Conservation (phyloP, 2,888 invertebrate genomes). For the Nymphalis c-album region DNA sequence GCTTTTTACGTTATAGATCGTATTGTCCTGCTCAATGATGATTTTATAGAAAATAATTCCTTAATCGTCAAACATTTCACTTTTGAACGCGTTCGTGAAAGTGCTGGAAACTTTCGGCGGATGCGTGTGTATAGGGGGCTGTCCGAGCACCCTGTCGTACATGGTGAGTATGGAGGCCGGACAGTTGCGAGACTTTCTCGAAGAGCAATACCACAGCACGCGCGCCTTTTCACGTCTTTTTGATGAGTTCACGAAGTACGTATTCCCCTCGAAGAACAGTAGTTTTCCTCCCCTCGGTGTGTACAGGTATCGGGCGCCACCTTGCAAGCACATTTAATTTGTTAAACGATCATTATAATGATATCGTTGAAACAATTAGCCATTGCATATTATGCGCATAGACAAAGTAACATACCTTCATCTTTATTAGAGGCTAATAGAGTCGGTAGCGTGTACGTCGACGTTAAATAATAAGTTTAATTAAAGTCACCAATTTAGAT, state of each 20-base stretch:
- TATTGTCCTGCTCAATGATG: background rate
- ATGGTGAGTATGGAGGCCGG: conserved; percentile 58
- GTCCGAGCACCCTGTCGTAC: conserved; percentile 55
- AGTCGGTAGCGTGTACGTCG: background rate
- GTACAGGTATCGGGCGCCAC: conserved; percentile 55
- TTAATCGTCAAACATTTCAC: conserved; percentile 23
- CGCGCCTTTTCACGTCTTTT: conserved; percentile 53
- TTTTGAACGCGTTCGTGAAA: conserved; percentile 38
- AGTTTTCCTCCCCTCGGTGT: conserved; percentile 58
- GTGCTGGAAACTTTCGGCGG: conserved; percentile 55
- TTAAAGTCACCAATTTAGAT: background rate
- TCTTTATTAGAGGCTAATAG: background rate
- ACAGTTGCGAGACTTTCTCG: conserved; percentile 60
- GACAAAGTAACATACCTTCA: conserved; percentile 27
- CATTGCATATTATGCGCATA: conserved; percentile 3
- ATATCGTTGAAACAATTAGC: background rate
- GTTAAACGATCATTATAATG: conserved; percentile 34
- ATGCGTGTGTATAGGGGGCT: conserved; percentile 58
- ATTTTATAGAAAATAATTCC: background rate
- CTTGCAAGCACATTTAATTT: conserved; percentile 44
- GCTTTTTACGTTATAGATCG: background rate
- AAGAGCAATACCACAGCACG: conserved; percentile 65
- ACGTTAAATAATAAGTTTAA: background rate
- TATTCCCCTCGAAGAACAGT: conserved; percentile 62
- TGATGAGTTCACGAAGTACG: conserved; percentile 61